Evolutionary conservation across 2,113 vertebrate species (phyloP), one percentile per base, ranked within the genome.

Genomic region (Gasterosteus nipponicus): DNA sequence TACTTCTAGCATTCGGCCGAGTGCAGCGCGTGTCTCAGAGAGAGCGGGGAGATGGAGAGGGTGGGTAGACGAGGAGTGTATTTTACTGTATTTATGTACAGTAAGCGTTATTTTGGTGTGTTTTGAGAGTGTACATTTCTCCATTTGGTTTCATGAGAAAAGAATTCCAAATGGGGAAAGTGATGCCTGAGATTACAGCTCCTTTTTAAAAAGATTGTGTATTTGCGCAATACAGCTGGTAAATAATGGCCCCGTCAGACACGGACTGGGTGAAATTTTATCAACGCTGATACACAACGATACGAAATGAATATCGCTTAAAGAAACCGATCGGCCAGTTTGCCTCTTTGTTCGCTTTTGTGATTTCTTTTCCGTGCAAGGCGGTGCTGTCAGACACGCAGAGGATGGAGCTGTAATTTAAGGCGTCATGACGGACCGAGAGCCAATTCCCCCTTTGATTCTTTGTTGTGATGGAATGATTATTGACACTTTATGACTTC

Each of bases 1-100:
- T 97, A 96, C 93, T 96, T 97, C 65, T 97, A 94, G 86, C 71
- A 68, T 53, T 65, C 29, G 35, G 59, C 51, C 1, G 18, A 69
- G 81, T 76, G 60, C 70, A 68, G 63, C 66, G 19, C 33, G 76
- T 61, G 65, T 84, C 69, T 70, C 42, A 60, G 61, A 73, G 47
- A 76, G 81, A 73, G 47, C 73, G 81, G 61, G 74, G 64, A 75
- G 64, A 80, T 11, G n/a, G 49, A 82, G 80, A 56, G 39, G 42
- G 57, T 82, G 29, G 78, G 70, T 70, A 65, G 78, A 66, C 64
- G 46, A 70, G 38, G 76, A 60, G 68, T 84, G 82, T 84, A 75
- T 85, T 80, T 80, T 63, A 79, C 57, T 81, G 41, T 89, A 78
- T 71, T 62, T 88, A 69, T 73, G 83, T 79, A 80, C 82, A 80